Evolutionary conservation across 2,113 vertebrate species (phyloP).

Genomic region (Taurulus bubalis): DNA sequence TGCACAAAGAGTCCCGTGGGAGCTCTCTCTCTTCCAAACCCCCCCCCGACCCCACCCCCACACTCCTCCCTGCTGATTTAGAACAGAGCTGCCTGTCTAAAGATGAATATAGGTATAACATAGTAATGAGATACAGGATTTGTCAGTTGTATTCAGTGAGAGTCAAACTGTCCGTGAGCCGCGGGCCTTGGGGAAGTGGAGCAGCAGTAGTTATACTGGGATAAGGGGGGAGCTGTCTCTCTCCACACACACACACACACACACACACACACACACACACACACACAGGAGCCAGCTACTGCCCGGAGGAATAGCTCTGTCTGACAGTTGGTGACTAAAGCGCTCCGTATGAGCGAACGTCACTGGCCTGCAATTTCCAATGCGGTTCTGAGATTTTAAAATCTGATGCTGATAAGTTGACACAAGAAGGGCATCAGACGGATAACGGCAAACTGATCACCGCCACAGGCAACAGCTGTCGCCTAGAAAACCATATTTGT

Average conservation of each 20-base stretch:
- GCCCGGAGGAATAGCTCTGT: conserved; percentile 39
- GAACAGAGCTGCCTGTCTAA: conserved; percentile 34
- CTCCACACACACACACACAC: neutral
- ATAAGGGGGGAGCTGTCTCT: too few species aligned
- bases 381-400: neutral
- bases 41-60: too few species aligned
- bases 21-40: neutral
- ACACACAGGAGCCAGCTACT: conserved; percentile 4
- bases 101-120: conserved; percentile 19
- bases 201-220: conserved; percentile 6
- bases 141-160: conserved; percentile 25
- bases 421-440: neutral
- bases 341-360: conserved; percentile 29
- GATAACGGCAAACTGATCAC: neutral
- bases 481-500: conserved; percentile 1
- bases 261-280: neutral
- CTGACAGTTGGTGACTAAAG: conserved; percentile 42
- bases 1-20: conserved; percentile 23
- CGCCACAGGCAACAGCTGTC: neutral
- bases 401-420: conserved; percentile 21
- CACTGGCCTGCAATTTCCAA: conserved; percentile 7
- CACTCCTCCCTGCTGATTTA: too few species aligned
- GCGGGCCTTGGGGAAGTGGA: conserved; percentile 31
- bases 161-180: conserved; percentile 26
- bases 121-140: conserved; percentile 27